A percentile compares a stretch with the other conserved stretches of the same genome.
phyloP scores from a whole-genome alignment of 1,140 invertebrate species.

The Bemisia tabaci region DNA sequence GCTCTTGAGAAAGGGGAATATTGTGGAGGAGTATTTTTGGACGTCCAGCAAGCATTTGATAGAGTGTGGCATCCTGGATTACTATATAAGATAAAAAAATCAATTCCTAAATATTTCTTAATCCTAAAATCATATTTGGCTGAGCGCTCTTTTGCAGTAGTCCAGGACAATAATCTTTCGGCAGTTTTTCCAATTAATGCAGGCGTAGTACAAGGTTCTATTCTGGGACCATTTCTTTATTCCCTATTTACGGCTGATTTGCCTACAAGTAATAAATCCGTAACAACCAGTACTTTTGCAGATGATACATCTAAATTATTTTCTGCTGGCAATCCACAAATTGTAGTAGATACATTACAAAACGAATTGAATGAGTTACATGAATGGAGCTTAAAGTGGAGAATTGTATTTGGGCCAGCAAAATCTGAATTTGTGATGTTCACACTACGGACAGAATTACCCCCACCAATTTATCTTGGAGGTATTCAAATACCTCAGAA shows the following conservation, averaged over 20 bases:
- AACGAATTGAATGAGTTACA: constrained; percentile 8
- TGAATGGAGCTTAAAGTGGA: constrained; percentile 22
- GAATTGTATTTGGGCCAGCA: constrained; percentile 22
- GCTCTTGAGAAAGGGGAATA: constrained; percentile 10
- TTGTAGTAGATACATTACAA: neutral
- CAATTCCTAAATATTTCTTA: neutral
- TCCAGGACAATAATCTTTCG: neutral
- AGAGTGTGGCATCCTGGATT: constrained; percentile 26
- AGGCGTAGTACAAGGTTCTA: neutral
- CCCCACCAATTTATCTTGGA: neutral
- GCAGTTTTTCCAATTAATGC: neutral
- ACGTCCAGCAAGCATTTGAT: constrained; percentile 28
- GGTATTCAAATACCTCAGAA: neutral
- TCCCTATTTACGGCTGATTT: neutral
- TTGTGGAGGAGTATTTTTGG: constrained; percentile 24
- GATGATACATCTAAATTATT: neutral
- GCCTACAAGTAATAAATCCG: neutral
- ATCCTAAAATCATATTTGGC: neutral
- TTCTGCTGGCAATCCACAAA: neutral
- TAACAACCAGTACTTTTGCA: neutral
- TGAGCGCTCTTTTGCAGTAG: neutral
- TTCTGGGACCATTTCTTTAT: neutral
- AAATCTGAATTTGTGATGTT: constrained; percentile 16
- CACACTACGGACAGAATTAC: neutral
- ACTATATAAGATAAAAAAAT: neutral